A percentile compares a stretch with the other conserved stretches of the same genome.
Evolutionary conservation across 2,113 vertebrate species (phyloP).

Genomic region (Harpagus bidentatus): DNA sequence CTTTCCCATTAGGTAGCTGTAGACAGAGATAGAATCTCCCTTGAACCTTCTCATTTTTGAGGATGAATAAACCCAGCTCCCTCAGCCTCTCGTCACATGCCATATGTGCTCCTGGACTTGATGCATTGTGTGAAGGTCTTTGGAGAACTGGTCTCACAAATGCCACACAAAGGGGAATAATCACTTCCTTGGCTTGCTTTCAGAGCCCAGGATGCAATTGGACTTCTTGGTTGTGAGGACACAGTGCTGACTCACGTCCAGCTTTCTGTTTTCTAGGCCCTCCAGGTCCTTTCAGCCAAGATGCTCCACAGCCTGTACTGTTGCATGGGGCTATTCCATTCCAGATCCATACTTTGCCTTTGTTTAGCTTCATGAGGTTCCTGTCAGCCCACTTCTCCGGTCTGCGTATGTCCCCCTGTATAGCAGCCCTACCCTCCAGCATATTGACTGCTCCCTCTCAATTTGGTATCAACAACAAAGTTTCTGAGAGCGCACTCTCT

Average conservation of each 20-base stretch:
- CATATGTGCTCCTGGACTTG: not conserved
- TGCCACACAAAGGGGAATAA: not conserved
- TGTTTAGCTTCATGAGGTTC: not conserved
- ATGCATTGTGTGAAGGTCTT: not conserved
- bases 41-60: not conserved
- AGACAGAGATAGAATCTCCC: not conserved
- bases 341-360: not conserved
- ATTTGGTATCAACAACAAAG: not conserved
- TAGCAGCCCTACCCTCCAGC: not conserved
- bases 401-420: not conserved
- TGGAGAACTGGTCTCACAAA: not conserved
- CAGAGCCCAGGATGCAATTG: not conserved
- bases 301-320: not conserved
- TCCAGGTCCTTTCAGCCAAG: not conserved
- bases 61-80: not conserved
- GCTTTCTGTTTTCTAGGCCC: not conserved
- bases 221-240: not conserved
- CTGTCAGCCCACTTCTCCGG: not conserved
- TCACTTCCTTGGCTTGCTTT: not conserved
- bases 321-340: not conserved
- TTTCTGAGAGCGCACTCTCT: not conserved
- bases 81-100: not conserved
- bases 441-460: not conserved
- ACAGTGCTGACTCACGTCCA: not conserved
- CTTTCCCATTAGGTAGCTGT: not conserved